Base-by-base conservation (phyloP, 30 jellyfish, hydroid and myxozoan genomes). In the Catostylus mosaicus region DNA sequence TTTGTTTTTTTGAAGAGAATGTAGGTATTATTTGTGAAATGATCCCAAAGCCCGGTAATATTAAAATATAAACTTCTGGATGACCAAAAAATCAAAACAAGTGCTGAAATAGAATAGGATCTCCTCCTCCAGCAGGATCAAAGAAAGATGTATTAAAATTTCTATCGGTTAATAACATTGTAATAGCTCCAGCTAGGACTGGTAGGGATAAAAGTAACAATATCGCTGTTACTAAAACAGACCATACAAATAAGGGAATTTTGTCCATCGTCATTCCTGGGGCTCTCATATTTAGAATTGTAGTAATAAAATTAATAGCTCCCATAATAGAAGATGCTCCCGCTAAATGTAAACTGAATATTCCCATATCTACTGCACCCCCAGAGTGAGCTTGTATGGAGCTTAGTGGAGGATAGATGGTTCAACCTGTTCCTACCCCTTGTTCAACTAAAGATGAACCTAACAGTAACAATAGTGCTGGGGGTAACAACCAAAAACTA, bases 91-190 rank as follows among this genome's bases (percentile, higher is more conserved):
- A 87, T 47, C 96, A 87, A 87, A 87, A 87, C 32, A 87, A 54
- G 40, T 88, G 97, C 67, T 52, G 97, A 36, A 65, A 80, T 22
- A 88, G 51, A 14, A 88, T 62, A 8, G 97, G 97, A 62, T 88
- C 97, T 8, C 97, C 97, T 9, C 97, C 97, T 9, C 97, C 97
- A 26, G 97, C 97, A 43, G 97, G 97, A 34, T 88, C 97, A 73
- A 79, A 88, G 61, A 88, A 88, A 36, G 97, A 26, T 30, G 90
- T 88, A 73, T 88, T 88, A 36, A 88, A 88, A 30, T 79, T 88
- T 56, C 97, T 80, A 71, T 88, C 97, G 23, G 97, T 88, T 70
- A 88, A 73, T 43, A 88, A 40, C 90, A 88, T 88, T 4, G 97
- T 88, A 22, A 88, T 88, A 47, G 97, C 97, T 6, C 97, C 95